These are phyloP conservation scores for Stichodactyla helianthus DNA, from an alignment of 64 coral and sea anemone genomes.

Conservation along the genomic window DNA sequence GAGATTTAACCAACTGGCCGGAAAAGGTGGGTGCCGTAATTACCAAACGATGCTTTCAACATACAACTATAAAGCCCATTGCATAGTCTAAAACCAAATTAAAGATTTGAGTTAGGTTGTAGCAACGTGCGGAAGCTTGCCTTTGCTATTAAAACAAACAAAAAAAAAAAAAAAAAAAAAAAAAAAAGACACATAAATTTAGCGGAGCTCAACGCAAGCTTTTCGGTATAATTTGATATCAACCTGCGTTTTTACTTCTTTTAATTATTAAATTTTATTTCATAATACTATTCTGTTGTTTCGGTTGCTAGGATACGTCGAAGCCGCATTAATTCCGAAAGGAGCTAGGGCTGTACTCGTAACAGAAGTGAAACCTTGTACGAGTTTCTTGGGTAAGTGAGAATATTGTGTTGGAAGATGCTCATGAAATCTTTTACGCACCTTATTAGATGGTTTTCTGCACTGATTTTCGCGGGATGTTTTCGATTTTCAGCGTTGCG, in stretches of 20 bases:
- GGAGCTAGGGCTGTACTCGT: constrained; percentile 78
- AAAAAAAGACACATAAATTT: too few species aligned
- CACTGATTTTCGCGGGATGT: not conserved
- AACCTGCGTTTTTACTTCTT: not conserved
- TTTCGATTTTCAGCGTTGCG: constrained; percentile 40
- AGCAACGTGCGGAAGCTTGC: too few species aligned
- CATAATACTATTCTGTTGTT: not conserved
- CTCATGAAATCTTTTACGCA: too few species aligned
- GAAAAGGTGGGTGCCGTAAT: constrained; percentile 42
- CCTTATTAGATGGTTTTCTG: too few species aligned
- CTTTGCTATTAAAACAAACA: too few species aligned
- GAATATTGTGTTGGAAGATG: not conserved
- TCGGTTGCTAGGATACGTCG: constrained; percentile 70
- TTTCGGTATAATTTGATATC: too few species aligned
- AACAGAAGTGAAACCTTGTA: constrained; percentile 78
- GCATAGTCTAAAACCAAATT: too few species aligned
- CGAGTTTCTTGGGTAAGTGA: constrained; percentile 76
- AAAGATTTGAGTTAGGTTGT: too few species aligned
- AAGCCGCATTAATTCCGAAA: constrained; percentile 80
- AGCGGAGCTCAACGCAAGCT: too few species aligned
- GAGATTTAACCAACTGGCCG: constrained; percentile 82
- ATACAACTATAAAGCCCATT: too few species aligned
- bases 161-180: too few species aligned
- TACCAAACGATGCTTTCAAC: too few species aligned
- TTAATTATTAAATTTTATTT: not conserved